Evolutionary conservation across 2,113 vertebrate genomes (phyloP).

Genomic region (Vidua macroura): DNA sequence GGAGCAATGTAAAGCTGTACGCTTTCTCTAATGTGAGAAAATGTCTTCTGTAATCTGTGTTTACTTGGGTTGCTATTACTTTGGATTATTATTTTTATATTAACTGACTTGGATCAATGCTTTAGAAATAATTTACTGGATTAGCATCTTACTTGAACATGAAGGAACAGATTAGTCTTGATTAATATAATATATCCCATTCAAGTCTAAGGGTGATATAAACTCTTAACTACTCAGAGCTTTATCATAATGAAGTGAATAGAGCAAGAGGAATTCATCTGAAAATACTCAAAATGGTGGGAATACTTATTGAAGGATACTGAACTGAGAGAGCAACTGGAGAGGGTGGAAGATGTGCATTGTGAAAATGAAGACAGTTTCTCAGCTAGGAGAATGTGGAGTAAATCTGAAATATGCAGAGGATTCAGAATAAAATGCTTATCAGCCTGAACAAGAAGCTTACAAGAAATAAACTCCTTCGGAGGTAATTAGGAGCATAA

Average conservation of each 20-base stretch:
- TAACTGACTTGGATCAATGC: background rate
- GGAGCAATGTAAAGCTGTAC: background rate
- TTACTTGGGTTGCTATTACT: background rate
- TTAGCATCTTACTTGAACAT: background rate
- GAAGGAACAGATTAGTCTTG: background rate
- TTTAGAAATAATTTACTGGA: background rate
- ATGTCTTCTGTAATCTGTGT: background rate
- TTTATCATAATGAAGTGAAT: background rate
- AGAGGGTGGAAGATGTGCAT: background rate
- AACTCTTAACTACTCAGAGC: background rate
- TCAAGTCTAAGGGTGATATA: background rate
- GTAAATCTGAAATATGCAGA: background rate
- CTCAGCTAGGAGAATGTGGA: accelerated
- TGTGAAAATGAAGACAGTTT: background rate
- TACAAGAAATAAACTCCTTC: background rate
- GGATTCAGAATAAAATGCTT: background rate
- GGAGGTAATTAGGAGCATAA: background rate
- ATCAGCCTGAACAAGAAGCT: background rate
- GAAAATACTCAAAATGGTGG: background rate
- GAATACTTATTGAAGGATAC: background rate
- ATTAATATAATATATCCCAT: background rate
- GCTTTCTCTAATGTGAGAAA: background rate
- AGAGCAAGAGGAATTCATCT: background rate
- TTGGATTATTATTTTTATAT: background rate
- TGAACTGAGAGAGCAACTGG: background rate